Conservation (phyloP, 2,888 invertebrate genomes). For the Lathronympha strigana region DNA sequence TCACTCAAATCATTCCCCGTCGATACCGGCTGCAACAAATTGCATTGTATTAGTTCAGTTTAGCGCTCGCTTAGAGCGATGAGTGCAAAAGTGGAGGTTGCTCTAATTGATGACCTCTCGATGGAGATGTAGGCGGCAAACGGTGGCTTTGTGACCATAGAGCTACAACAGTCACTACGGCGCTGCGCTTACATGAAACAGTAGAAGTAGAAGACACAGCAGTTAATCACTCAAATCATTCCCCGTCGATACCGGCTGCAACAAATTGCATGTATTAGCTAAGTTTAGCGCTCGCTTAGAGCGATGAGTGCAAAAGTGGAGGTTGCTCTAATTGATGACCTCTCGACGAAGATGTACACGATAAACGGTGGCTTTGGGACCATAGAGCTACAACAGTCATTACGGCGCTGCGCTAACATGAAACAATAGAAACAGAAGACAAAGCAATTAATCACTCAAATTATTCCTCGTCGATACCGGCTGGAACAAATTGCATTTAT, state of each 20-base stretch:
- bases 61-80: constrained; percentile 25
- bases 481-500: no score
- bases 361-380: constrained; percentile 2
- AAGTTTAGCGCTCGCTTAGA: constrained; percentile 21
- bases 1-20: neutral
- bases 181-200: no score
- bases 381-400: no score
- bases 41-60: constrained; percentile 14
- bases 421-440: no score
- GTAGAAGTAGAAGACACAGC: no score
- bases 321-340: constrained; percentile 27
- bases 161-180: no score
- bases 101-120: constrained; percentile 25
- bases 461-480: no score
- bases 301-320: constrained; percentile 14
- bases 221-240: neutral
- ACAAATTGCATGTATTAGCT: constrained; percentile 20
- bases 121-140: no score
- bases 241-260: neutral
- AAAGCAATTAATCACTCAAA: no score
- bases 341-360: constrained; percentile 4
- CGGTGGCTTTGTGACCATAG: no score
- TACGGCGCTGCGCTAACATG: no score
- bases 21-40: constrained; percentile 11
- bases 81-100: constrained; percentile 10